Evolutionary conservation across 1,140 invertebrate species (phyloP), one percentile per base, ranked within the genome.

Genomic region (Akabosia matsudoensis): DNA sequence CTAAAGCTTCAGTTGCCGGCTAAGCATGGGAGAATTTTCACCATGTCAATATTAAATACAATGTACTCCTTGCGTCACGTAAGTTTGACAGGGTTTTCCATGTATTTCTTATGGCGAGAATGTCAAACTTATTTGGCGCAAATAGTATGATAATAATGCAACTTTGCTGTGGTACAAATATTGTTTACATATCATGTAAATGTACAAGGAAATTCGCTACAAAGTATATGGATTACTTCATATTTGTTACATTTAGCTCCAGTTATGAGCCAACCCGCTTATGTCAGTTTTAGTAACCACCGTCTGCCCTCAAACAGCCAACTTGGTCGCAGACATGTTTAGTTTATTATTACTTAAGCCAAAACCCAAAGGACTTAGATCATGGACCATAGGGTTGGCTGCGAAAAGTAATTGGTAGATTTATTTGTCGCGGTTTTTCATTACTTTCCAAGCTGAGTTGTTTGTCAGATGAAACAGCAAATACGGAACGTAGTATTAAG

Each of bases 321-420:
- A 30, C 26, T 67, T 30, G 13, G 61, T 30, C 31, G 31, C 31
- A 67, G 31, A 67, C 31, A 67, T 30, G 13, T n/a, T 16, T 4
- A 67, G 61, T 67, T 67, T 67, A 67, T 67, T 67, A 67, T 30
- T n/a, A n/a, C n/a, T n/a, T n/a, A n/a, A n/a, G 13, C 37, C 37
- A 45, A 45, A 10, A 45, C 37, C 7, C 37, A 45, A 10, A 45
- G 7, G 7, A 7, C 37, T 45, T 45, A 10, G 18, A 45, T 31
- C 28, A 4, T 67, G 13, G 7, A 67, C 7, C 61, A 67, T n/a
- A n/a, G n/a, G 4, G 30, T 22, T 67, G 61, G 61, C 61, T 30
- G 61, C 28, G 61, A 67, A 67, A 67, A 67, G 31, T 67, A 67
- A 31, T 28, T 3, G 61, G 30, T 30, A 30, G 30, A 67, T 67